A percentile compares a stretch with the other conserved stretches of the same genome.
Evolutionary conservation across 1,140 invertebrate genomes (phyloP).

Genomic region (Drosophila leontia): DNA sequence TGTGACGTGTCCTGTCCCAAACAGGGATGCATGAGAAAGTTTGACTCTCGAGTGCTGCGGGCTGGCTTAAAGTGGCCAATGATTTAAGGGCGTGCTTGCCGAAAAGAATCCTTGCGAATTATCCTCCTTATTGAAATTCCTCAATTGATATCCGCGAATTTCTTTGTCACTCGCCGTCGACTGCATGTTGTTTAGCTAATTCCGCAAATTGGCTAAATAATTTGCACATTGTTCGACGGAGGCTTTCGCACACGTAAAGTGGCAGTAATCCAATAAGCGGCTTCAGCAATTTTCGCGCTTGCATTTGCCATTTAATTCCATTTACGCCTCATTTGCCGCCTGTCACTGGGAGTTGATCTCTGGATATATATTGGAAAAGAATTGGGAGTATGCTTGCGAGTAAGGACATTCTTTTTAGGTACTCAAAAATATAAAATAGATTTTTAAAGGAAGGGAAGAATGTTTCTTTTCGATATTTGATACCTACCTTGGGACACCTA

Average conservation of each 20-base stretch:
- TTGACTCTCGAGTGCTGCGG: slow-evolving; percentile 63
- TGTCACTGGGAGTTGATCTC: slow-evolving; percentile 36
- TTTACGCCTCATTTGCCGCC: slow-evolving; percentile 77
- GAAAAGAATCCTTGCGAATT: slow-evolving; percentile 5
- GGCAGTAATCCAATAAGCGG: slow-evolving; percentile 78
- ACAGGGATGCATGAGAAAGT: slow-evolving; percentile 78
- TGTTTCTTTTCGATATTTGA: not conserved
- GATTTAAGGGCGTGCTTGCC: slow-evolving; percentile 33
- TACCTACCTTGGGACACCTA: too few relatives aligned
- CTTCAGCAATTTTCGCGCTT: slow-evolving; percentile 72
- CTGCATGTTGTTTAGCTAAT: slow-evolving; percentile 55
- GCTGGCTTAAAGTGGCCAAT: slow-evolving; percentile 55
- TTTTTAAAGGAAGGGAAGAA: not conserved
- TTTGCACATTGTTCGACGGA: slow-evolving; percentile 67
- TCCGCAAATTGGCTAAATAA: slow-evolving; percentile 75
- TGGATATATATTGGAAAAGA: slow-evolving; percentile 6
- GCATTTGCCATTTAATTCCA: slow-evolving; percentile 81
- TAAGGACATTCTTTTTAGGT: too few relatives aligned
- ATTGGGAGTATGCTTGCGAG: not conserved
- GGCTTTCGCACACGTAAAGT: slow-evolving; percentile 29
- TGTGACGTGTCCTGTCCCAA: slow-evolving; percentile 74
- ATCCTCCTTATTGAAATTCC: slow-evolving; percentile 47
- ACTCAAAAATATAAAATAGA: not conserved
- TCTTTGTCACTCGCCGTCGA: slow-evolving; percentile 26
- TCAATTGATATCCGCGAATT: slow-evolving; percentile 49